Percentiles rank a stretch among this genome's conserved stretches.
Conservation (phyloP, 2,113 vertebrate species). For the Chionodraco myersi region DNA sequence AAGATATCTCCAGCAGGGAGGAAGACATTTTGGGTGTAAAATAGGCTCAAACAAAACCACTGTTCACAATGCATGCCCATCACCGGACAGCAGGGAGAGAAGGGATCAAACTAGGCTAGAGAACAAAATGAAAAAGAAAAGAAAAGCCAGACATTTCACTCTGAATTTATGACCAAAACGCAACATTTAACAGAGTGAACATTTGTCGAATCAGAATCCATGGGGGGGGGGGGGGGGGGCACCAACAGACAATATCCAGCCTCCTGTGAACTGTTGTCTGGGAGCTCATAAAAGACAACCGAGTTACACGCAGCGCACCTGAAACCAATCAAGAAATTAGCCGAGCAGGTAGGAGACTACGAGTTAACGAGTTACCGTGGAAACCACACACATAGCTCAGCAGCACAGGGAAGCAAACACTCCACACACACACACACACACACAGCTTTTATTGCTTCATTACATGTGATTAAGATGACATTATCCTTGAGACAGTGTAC, state of each 20-base stretch:
- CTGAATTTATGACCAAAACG: too few relatives aligned
- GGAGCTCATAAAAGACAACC: slow-evolving; percentile 26
- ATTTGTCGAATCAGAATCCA: background rate
- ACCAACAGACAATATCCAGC: background rate
- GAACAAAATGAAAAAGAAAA: too few relatives aligned
- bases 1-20: too few relatives aligned
- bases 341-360: slow-evolving; percentile 6
- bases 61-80: too few relatives aligned
- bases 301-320: slow-evolving; percentile 25
- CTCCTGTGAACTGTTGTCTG: background rate
- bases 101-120: too few relatives aligned
- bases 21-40: too few relatives aligned
- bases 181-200: too few relatives aligned
- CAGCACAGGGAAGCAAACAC: background rate
- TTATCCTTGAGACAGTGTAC: background rate
- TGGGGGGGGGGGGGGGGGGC: background rate
- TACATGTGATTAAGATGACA: background rate
- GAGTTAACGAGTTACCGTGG: slow-evolving; percentile 14
- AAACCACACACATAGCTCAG: slow-evolving; percentile 35
- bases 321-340: slow-evolving; percentile 51
- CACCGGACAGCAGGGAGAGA: too few relatives aligned
- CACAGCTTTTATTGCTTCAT: background rate
- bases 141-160: too few relatives aligned
- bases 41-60: too few relatives aligned
- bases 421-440: too few relatives aligned